A percentile compares a stretch with the other conserved stretches of the same genome.
Evolutionary conservation across 2,797 vertebrate genomes (phyloP).

Genomic region (Pagetopsis macropterus): DNA sequence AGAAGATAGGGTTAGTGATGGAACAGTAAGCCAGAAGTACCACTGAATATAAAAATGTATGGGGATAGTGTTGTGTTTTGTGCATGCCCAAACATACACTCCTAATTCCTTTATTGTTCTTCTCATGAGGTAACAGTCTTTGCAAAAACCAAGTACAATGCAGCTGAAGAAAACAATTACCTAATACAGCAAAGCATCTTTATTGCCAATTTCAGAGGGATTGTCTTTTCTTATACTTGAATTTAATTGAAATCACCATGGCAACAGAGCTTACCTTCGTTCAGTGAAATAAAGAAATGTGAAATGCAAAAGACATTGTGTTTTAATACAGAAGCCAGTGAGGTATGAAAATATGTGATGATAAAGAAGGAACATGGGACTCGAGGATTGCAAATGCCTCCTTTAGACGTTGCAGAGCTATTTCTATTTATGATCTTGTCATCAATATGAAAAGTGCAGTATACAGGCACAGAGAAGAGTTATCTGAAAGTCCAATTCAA

Average conservation of each 20-base stretch:
- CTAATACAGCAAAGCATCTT: constrained; percentile 45
- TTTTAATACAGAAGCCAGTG: constrained; percentile 72
- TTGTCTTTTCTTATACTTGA: constrained; percentile 67
- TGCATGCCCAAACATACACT: background rate
- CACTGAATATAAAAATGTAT: constrained; percentile 9
- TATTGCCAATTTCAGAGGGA: constrained; percentile 52
- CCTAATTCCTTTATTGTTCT: background rate
- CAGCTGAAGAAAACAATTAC: constrained; percentile 17
- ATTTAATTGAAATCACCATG: constrained; percentile 79
- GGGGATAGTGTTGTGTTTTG: constrained; percentile 1
- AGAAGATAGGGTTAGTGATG: constrained; percentile 36
- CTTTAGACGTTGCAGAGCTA: constrained; percentile 51
- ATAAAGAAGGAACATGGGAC: constrained; percentile 59
- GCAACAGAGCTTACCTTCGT: constrained; percentile 73
- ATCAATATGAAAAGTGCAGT: constrained; percentile 57
- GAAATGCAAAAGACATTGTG: constrained; percentile 73
- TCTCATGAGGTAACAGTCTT: background rate
- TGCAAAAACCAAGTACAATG: constrained; percentile 14
- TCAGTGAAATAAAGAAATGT: constrained; percentile 72
- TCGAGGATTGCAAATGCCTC: constrained; percentile 59
- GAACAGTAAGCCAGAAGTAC: constrained; percentile 21
- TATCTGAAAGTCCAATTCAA: constrained; percentile 31
- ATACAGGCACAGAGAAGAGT: constrained; percentile 31
- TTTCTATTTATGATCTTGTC: constrained; percentile 69
- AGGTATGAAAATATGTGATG: constrained; percentile 74